phyloP scores from a whole-genome alignment of 2,888 invertebrate species.

The Drosophila hamatofila region DNA sequence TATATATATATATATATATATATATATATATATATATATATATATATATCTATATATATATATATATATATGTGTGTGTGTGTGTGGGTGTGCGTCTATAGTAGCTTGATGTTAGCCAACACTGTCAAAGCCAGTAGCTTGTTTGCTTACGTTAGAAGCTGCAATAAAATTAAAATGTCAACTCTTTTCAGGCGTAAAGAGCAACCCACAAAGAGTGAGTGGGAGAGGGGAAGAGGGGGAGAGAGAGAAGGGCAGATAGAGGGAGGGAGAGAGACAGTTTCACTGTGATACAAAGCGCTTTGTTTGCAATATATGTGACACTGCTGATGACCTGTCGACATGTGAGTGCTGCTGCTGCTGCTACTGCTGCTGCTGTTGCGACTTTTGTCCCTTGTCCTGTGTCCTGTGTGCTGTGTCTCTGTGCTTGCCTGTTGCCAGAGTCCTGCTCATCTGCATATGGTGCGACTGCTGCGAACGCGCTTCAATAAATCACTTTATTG shows the following conservation, averaged over 20 bases:
- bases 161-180: conserved; percentile 36
- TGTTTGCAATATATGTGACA: conserved; percentile 24
- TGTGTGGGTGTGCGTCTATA: background rate
- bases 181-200: conserved; percentile 15
- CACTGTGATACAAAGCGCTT: conserved; percentile 7
- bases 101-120: background rate
- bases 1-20: background rate
- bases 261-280: background rate
- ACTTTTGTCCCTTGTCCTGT: background rate
- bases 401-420: background rate
- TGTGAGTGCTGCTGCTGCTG: conserved; percentile 6
- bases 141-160: conserved; percentile 1
- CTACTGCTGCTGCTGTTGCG: background rate
- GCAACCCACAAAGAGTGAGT: background rate
- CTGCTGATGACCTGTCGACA: conserved; percentile 20
- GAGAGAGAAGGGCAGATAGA: background rate
- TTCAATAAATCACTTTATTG: conserved; percentile 64
- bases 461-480: conserved; percentile 15
- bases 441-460: conserved; percentile 9
- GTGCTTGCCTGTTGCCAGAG: background rate
- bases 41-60: background rate
- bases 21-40: background rate
- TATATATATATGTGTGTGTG: background rate
- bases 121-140: conserved; percentile 1
- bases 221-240: background rate